Conservation (phyloP, 2,113 vertebrate genomes). For the Tympanuchus pallidicinctus region DNA sequence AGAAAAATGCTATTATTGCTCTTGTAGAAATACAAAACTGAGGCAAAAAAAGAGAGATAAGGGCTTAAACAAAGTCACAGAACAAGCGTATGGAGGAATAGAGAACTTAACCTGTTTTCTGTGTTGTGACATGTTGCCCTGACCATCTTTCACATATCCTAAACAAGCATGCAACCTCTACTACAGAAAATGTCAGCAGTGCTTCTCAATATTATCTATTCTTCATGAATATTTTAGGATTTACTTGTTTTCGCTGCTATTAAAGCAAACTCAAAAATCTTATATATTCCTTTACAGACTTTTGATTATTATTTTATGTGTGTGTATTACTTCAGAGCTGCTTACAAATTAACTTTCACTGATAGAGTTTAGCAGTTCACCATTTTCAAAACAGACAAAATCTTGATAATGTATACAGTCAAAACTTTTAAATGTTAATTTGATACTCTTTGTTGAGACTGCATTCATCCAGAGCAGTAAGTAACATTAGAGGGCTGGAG, state of each 20-base stretch:
- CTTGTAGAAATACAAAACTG: background rate
- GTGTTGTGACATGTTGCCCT: background rate
- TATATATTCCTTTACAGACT: background rate
- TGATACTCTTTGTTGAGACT: background rate
- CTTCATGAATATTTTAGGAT: background rate
- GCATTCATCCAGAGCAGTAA: background rate
- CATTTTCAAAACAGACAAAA: background rate
- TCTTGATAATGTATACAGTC: background rate
- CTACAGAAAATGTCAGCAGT: background rate
- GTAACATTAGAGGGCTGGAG: background rate
- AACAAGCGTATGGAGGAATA: background rate
- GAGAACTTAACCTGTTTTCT: background rate
- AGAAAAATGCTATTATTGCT: background rate
- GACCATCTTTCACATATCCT: background rate
- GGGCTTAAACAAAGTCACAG: background rate
- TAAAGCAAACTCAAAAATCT: background rate
- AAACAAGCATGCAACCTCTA: background rate
- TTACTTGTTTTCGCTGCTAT: background rate
- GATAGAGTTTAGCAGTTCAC: background rate
- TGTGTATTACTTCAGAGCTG: background rate
- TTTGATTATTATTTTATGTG: background rate
- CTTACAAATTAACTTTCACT: background rate
- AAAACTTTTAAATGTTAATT: constrained; percentile 43
- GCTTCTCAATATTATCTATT: background rate
- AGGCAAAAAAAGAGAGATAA: background rate